These are phyloP conservation scores for Mormoops blainvillei DNA, from an alignment of 2,113 vertebrate genomes.

Conservation along the genomic window DNA sequence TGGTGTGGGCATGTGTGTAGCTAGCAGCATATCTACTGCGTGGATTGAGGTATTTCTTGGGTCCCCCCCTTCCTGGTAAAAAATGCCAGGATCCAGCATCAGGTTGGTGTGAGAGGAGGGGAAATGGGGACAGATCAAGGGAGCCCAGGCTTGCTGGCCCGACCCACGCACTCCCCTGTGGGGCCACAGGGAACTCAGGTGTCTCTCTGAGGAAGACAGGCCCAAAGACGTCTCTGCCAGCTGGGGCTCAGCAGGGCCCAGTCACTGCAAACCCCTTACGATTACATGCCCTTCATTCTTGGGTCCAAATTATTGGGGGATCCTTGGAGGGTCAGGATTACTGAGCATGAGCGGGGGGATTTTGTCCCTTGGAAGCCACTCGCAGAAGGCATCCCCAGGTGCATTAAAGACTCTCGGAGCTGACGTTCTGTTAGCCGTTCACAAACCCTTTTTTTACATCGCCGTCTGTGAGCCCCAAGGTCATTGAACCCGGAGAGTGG, in stretches of 20 bases:
- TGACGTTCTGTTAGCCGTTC: rapidly evolving
- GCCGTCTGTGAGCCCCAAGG: background rate
- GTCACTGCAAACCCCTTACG: background rate
- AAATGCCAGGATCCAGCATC: background rate
- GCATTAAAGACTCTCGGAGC: background rate
- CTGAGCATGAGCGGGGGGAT: too few relatives aligned
- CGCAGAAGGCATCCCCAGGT: background rate
- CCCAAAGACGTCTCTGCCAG: background rate
- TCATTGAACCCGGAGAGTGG: background rate
- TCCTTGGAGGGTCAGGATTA: background rate
- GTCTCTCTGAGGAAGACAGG: background rate
- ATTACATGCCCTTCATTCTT: background rate
- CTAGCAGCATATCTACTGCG: rapidly evolving
- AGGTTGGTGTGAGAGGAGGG: background rate
- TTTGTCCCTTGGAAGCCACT: background rate
- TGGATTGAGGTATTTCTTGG: background rate
- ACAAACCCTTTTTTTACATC: background rate
- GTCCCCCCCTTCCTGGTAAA: background rate
- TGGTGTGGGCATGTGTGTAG: rapidly evolving
- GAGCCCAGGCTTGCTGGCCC: background rate
- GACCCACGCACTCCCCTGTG: background rate
- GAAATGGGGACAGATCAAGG: background rate
- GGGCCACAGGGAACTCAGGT: background rate
- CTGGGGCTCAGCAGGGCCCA: background rate
- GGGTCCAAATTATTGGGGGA: background rate